Conservation (phyloP, 2,888 invertebrate species). For the Nomada goodeniana region DNA sequence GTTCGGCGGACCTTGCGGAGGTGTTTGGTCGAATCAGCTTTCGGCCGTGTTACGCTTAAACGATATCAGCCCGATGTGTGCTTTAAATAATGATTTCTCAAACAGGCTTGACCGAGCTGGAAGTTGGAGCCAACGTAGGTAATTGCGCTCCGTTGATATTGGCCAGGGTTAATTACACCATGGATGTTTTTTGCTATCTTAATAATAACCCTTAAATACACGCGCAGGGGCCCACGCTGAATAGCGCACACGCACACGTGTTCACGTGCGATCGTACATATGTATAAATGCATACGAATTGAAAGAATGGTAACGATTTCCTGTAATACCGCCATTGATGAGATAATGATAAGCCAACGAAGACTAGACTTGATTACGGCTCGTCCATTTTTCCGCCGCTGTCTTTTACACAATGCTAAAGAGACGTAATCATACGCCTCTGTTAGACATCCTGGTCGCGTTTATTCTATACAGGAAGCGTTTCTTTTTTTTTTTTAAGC, state of each 20-base stretch:
- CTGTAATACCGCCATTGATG: constrained; percentile 45
- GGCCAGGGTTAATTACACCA: constrained; percentile 48
- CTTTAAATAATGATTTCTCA: constrained; percentile 20
- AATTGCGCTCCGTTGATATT: constrained; percentile 33
- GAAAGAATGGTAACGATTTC: constrained; percentile 61
- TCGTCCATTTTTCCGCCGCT: constrained; percentile 23
- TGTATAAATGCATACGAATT: not conserved
- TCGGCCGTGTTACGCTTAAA: constrained; percentile 1
- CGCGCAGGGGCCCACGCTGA: not conserved
- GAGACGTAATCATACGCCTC: constrained; percentile 12
- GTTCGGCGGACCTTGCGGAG: no score
- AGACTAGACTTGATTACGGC: constrained; percentile 22
- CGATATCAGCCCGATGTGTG: constrained; percentile 2
- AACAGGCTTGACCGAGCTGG: not conserved
- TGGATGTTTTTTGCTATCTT: constrained; percentile 52
- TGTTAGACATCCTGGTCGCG: not conserved
- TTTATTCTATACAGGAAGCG: not conserved
- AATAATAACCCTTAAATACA: constrained; percentile 51
- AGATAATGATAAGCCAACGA: constrained; percentile 48
- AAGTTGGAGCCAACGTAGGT: constrained; percentile 16
- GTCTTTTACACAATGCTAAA: constrained; percentile 16
- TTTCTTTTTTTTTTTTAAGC: not conserved
- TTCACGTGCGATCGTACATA: no score
- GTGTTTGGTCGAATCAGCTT: not conserved
- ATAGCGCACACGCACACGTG: not conserved